Percentiles rank a stretch among this genome's conserved stretches.
phyloP scores from a whole-genome alignment of 2,888 invertebrate species.

The Drosophila leonis region DNA sequence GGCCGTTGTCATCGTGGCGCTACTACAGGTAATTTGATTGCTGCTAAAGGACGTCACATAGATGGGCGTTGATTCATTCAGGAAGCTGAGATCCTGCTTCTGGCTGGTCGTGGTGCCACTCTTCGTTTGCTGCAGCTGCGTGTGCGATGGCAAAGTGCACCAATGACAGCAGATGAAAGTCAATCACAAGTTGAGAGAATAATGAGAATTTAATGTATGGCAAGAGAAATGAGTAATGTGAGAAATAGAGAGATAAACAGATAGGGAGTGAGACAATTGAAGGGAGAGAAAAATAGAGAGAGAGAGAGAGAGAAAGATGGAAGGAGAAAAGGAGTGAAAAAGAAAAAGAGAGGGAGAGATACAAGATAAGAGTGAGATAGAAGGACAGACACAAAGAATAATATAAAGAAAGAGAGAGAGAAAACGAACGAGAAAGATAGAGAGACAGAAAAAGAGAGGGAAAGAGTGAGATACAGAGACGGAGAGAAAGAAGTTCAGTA shows the following conservation, averaged over 20 bases:
- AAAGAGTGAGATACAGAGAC: too few species aligned
- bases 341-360: too few species aligned
- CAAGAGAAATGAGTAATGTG: background rate
- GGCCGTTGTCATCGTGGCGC: constrained; percentile 86
- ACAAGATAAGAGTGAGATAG: too few species aligned
- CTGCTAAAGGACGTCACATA: constrained; percentile 91
- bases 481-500: background rate
- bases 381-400: too few species aligned
- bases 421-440: too few species aligned
- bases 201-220: background rate
- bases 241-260: background rate
- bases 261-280: background rate
- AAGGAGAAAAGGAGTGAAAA: too few species aligned
- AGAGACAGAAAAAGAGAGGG: too few species aligned
- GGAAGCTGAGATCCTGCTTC: constrained; percentile 90
- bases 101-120: constrained; percentile 85
- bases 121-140: constrained; percentile 83
- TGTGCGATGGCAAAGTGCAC: background rate
- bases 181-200: background rate
- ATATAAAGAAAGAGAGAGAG: too few species aligned
- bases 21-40: constrained; percentile 86
- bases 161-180: background rate
- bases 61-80: constrained; percentile 92
- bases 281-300: background rate
- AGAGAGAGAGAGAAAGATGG: background rate